phyloP scores from a whole-genome alignment of 2,888 invertebrate genomes.

The Chymomyza amoena region DNA sequence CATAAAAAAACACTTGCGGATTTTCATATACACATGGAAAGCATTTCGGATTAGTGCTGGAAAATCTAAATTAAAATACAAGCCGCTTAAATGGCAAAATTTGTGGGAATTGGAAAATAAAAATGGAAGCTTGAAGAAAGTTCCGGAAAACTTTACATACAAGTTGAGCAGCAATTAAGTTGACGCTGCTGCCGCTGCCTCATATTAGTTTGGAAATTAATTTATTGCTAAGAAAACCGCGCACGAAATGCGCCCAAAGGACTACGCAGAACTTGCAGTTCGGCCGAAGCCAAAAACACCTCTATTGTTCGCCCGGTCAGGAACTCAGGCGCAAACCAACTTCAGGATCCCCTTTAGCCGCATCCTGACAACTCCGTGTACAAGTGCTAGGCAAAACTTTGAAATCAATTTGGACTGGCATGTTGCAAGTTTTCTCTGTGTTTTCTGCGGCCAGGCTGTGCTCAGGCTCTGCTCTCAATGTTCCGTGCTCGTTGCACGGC shows the following conservation, averaged over 20 bases:
- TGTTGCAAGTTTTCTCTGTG: conserved; percentile 19
- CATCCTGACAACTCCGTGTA: neutral
- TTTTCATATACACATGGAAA: neutral
- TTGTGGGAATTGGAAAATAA: neutral
- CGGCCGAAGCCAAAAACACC: neutral
- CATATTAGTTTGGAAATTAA: conserved; percentile 52
- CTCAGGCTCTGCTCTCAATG: neutral
- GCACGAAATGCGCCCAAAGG: conserved; percentile 14
- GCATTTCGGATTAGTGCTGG: conserved; percentile 9
- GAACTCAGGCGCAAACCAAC: neutral
- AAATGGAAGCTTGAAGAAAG: neutral
- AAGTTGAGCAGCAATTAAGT: conserved; percentile 29
- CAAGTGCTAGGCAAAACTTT: conserved; percentile 12
- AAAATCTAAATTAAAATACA: conserved; percentile 20
- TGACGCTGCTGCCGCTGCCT: conserved; percentile 14
- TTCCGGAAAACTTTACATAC: neutral
- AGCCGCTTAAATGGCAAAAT: conserved; percentile 6
- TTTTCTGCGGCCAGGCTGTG: conserved; percentile 9
- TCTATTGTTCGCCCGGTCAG: neutral
- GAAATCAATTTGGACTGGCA: conserved; percentile 19
- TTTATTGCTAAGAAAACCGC: conserved; percentile 48
- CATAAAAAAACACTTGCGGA: conserved; percentile 1
- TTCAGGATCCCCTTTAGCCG: neutral
- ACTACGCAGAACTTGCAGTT: conserved; percentile 2
- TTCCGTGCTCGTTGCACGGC: neutral